phyloP scores from a whole-genome alignment of 2,113 vertebrate species.

The Heteronetta atricapilla region DNA sequence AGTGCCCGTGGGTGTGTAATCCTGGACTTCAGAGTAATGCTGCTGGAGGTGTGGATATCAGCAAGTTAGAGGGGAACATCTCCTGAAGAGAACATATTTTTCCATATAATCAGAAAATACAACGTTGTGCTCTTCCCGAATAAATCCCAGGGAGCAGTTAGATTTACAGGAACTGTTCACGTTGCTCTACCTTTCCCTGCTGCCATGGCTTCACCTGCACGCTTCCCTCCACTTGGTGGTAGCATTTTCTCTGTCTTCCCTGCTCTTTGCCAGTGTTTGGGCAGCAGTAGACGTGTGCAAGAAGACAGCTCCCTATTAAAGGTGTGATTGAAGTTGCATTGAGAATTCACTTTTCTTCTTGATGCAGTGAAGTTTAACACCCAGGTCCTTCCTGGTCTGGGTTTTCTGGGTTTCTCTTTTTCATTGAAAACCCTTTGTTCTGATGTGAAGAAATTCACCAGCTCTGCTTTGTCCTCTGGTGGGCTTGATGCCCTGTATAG shows the following conservation, averaged over 20 bases:
- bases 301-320: background rate
- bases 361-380: background rate
- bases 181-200: background rate
- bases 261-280: background rate
- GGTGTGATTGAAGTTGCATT: rapidly evolving
- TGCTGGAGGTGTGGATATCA: rapidly evolving
- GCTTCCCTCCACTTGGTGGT: slow-evolving; percentile 15
- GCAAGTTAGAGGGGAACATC: background rate
- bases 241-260: slow-evolving; percentile 38
- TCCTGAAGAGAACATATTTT: background rate
- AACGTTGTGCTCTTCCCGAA: rapidly evolving
- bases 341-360: rapidly evolving
- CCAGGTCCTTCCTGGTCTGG: background rate
- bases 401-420: background rate
- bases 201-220: background rate
- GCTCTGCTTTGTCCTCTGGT: background rate
- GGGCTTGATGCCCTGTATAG: background rate
- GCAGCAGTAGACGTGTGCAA: rapidly evolving
- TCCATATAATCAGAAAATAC: rapidly evolving
- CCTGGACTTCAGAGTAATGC: background rate
- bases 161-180: rapidly evolving
- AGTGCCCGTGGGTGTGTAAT: rapidly evolving
- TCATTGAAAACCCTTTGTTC: background rate
- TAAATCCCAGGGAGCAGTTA: rapidly evolving
- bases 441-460: too few species aligned